Percentiles rank a stretch among this genome's conserved stretches.
These are phyloP conservation scores for Phocoena phocoena DNA, from an alignment of 2,113 vertebrate species.

Conservation along the genomic window DNA sequence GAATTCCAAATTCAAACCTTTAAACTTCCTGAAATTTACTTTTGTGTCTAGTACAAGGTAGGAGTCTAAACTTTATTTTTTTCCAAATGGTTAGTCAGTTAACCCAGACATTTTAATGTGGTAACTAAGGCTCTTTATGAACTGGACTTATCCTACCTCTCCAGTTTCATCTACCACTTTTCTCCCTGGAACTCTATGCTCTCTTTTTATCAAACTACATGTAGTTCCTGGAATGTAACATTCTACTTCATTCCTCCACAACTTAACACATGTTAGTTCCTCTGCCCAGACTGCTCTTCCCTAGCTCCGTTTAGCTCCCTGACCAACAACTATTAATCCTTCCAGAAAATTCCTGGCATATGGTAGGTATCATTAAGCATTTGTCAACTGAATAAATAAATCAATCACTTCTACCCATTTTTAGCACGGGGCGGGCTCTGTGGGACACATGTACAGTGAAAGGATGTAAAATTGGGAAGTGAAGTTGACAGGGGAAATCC, in stretches of 20 bases:
- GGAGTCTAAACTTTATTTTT: not conserved
- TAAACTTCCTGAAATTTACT: not conserved
- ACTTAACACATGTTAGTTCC: not conserved
- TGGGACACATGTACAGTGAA: slow-evolving; percentile 38
- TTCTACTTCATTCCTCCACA: not conserved
- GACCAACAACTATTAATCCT: not conserved
- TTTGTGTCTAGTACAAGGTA: not conserved
- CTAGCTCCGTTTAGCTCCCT: not conserved
- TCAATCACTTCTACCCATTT: slow-evolving; percentile 64
- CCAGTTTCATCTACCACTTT: not conserved
- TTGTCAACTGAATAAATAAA: not conserved
- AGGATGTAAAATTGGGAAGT: slow-evolving; percentile 63
- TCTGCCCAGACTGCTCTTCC: not conserved
- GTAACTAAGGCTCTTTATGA: not conserved
- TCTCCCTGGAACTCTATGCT: not conserved
- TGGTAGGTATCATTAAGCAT: not conserved
- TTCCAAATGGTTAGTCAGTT: not conserved
- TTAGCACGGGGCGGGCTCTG: not conserved
- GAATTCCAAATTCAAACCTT: not conserved
- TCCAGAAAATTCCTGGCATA: not conserved
- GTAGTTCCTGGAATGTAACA: not conserved
- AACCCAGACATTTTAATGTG: not conserved
- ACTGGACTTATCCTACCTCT: not conserved
- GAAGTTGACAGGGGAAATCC: slow-evolving; percentile 53
- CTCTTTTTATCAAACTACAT: not conserved